A percentile compares a stretch with the other conserved stretches of the same genome.
phyloP scores from a whole-genome alignment of 2,113 vertebrate species.

The Colossoma macropomum region DNA sequence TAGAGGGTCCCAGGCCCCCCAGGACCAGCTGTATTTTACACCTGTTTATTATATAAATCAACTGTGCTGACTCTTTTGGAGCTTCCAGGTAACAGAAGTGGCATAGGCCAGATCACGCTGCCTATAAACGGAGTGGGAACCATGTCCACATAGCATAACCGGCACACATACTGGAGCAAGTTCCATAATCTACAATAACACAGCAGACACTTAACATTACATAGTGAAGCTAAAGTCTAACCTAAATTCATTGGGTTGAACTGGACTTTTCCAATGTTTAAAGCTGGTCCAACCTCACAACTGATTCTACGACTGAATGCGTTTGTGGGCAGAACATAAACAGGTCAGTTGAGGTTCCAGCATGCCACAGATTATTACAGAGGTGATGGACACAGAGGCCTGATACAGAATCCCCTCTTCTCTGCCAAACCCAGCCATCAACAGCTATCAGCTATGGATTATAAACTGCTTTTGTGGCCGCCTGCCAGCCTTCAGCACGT shows the following conservation, averaged over 20 bases:
- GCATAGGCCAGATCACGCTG: no score
- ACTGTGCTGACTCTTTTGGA: no score
- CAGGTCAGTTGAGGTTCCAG: neutral
- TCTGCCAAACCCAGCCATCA: neutral
- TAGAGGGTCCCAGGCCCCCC: no score
- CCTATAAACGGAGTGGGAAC: no score
- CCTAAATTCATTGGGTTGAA: no score
- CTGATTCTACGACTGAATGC: neutral
- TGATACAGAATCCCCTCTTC: neutral
- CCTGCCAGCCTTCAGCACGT: neutral
- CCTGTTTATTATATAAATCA: no score
- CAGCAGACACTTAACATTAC: neutral
- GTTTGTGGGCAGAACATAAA: neutral
- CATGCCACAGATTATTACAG: neutral
- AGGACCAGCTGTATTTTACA: no score
- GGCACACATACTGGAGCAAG: no score
- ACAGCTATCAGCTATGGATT: conserved; percentile 34
- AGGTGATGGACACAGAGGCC: neutral
- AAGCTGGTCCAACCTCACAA: neutral
- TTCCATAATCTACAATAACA: no score
- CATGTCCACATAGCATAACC: no score
- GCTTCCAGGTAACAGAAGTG: no score
- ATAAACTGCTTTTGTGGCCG: conserved; percentile 1
- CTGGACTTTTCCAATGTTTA: neutral
- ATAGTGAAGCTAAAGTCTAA: no score